A percentile compares a stretch with the other conserved stretches of the same genome.
phyloP scores from a whole-genome alignment of 2,888 invertebrate species.

The Acanthosepion lycidas region DNA sequence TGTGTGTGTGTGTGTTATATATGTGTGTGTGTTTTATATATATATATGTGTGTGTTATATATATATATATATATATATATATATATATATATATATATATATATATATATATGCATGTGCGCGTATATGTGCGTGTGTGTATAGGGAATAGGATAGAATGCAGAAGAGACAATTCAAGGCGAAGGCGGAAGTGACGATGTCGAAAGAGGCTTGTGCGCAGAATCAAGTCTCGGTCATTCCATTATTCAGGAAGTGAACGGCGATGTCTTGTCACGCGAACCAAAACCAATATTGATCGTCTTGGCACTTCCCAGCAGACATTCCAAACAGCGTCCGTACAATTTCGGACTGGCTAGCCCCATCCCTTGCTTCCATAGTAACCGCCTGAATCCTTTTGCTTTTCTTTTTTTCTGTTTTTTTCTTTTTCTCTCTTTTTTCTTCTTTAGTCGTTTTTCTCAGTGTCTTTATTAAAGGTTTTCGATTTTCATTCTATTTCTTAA shows the following conservation, averaged over 20 bases:
- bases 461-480: neutral
- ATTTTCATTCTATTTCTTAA: neutral
- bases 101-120: neutral
- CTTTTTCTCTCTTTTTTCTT: neutral
- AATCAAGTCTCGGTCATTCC: conserved; percentile 10
- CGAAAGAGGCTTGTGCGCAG: neutral
- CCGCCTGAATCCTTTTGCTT: neutral
- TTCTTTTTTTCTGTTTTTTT: neutral
- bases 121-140: neutral
- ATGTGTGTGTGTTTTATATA: neutral
- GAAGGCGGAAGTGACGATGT: conserved; percentile 1
- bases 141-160: neutral
- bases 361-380: neutral
- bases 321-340: conserved; percentile 33
- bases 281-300: conserved; percentile 33
- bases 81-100: neutral
- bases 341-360: conserved; percentile 12
- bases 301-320: conserved; percentile 8
- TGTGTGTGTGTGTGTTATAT: neutral
- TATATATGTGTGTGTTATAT: too few relatives aligned
- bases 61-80: neutral
- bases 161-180: neutral
- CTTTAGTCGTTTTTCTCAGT: neutral
- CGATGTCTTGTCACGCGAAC: conserved; percentile 22
- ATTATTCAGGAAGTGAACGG: conserved; percentile 21